Evolutionary conservation across 2,797 vertebrate species (phyloP).

Genomic region (Coregonus suidteri): DNA sequence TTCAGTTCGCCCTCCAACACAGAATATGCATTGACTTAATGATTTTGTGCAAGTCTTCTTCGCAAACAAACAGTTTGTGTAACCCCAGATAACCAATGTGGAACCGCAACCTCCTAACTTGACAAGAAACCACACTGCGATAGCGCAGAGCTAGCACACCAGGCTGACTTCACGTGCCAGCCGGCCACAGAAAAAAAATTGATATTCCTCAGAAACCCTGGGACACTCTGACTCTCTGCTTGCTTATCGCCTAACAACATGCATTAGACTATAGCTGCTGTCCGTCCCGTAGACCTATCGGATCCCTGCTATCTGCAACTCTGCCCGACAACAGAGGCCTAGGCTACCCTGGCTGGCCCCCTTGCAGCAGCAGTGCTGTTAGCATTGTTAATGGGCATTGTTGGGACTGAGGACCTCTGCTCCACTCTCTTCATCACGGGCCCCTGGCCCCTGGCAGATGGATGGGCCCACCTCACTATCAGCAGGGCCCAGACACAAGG

Average conservation of each 20-base stretch:
- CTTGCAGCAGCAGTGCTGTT: constrained; percentile 68
- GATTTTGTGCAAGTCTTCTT: background rate
- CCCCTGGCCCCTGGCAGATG: constrained; percentile 71
- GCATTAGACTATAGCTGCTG: constrained; percentile 46
- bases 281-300: constrained; percentile 66
- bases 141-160: constrained; percentile 46
- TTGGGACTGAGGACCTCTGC: constrained; percentile 83
- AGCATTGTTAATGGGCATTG: constrained; percentile 83
- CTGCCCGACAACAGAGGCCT: constrained; percentile 75
- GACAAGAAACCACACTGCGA: constrained; percentile 49
- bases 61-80: background rate
- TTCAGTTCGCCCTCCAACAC: background rate
- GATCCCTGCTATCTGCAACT: constrained; percentile 71
- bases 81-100: constrained; percentile 33
- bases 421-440: constrained; percentile 68
- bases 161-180: constrained; percentile 67
- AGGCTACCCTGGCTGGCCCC: constrained; percentile 52
- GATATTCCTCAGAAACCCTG: constrained; percentile 70
- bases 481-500: constrained; percentile 76
- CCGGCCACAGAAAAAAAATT: constrained; percentile 63
- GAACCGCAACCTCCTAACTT: constrained; percentile 41
- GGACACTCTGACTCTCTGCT: constrained; percentile 55
- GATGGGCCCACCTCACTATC: constrained; percentile 80
- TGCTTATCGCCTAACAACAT: constrained; percentile 67
- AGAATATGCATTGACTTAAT: background rate